Percentiles rank a stretch among this genome's conserved stretches.
phyloP scores from a whole-genome alignment of 2,888 invertebrate genomes.

The Napeogenes sylphis region DNA sequence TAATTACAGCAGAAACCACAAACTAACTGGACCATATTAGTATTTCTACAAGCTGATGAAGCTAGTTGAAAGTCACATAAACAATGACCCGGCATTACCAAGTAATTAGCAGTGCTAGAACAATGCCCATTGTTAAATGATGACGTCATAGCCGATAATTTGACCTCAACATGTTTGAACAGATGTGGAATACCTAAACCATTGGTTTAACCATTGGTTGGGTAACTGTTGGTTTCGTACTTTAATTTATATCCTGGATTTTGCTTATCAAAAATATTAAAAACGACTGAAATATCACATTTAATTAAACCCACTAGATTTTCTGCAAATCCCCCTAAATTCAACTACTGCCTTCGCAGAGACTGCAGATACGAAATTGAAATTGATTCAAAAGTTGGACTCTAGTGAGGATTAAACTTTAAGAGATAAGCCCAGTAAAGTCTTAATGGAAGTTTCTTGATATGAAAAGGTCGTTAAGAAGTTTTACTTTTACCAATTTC shows the following conservation, averaged over 20 bases:
- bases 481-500: slow-evolving; percentile 13
- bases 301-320: not conserved
- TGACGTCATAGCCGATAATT: slow-evolving; percentile 43
- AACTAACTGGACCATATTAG: not conserved
- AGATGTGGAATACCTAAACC: no score
- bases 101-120: slow-evolving; percentile 46
- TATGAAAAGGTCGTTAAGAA: slow-evolving; percentile 21
- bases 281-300: no score
- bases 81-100: slow-evolving; percentile 26
- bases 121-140: slow-evolving; percentile 45
- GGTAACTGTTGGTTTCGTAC: no score
- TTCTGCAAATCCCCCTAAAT: not conserved
- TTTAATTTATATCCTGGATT: no score
- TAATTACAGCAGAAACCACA: no score
- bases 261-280: no score
- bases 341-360: slow-evolving; percentile 4
- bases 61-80: slow-evolving; percentile 8
- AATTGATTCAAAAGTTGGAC: slow-evolving; percentile 19
- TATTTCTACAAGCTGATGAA: not conserved
- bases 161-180: slow-evolving; percentile 18
- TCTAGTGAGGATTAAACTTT: slow-evolving; percentile 18
- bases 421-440: slow-evolving; percentile 19
- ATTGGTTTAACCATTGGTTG: no score
- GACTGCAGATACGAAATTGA: slow-evolving; percentile 19
- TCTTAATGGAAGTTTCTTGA: slow-evolving; percentile 17